A percentile compares a stretch with the other conserved stretches of the same genome.
phyloP scores from a whole-genome alignment of 2,113 vertebrate species.

The Vanacampus margaritifer region DNA sequence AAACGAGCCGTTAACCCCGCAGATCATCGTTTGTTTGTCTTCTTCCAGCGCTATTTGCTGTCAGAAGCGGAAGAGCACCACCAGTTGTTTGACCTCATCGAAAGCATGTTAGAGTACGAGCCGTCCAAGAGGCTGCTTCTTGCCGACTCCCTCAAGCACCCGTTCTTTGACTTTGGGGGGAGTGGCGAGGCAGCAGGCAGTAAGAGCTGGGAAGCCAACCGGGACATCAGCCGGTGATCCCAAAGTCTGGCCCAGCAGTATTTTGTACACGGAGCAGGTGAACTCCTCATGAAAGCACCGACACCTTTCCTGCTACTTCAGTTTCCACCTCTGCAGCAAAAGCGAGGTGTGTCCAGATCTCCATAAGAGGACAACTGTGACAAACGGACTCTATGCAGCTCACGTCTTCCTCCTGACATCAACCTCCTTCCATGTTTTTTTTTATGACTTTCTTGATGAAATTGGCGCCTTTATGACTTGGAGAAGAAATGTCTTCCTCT shows the following conservation, averaged over 20 bases:
- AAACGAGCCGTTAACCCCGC: too few species aligned
- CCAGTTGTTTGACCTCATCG: slow-evolving; percentile 92
- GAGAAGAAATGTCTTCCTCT: slow-evolving; percentile 33
- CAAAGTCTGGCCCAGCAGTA: slow-evolving; percentile 25
- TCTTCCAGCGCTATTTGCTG: slow-evolving; percentile 84
- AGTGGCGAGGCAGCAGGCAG: slow-evolving; percentile 67
- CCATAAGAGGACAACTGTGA: slow-evolving; percentile 12
- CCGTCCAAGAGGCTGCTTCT: slow-evolving; percentile 85
- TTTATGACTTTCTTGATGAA: slow-evolving; percentile 17
- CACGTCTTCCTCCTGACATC: slow-evolving; percentile 57
- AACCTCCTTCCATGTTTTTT: slow-evolving; percentile 11
- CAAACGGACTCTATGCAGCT: slow-evolving; percentile 47
- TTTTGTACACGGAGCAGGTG: slow-evolving; percentile 37
- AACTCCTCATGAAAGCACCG: slow-evolving; percentile 48
- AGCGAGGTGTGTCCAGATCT: slow-evolving; percentile 28
- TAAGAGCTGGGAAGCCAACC: slow-evolving; percentile 91
- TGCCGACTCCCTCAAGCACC: slow-evolving; percentile 84
- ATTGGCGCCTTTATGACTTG: slow-evolving; percentile 2
- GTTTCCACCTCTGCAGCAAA: slow-evolving; percentile 30
- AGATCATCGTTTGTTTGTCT: too few species aligned
- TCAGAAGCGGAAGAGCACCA: slow-evolving; percentile 92
- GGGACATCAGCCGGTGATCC: slow-evolving; percentile 97
- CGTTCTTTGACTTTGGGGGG: slow-evolving; percentile 77
- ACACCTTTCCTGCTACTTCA: slow-evolving; percentile 27
- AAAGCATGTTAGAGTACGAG: slow-evolving; percentile 95